phyloP scores from a whole-genome alignment of 2,797 vertebrate genomes.

The Melanotaenia nigrans region DNA sequence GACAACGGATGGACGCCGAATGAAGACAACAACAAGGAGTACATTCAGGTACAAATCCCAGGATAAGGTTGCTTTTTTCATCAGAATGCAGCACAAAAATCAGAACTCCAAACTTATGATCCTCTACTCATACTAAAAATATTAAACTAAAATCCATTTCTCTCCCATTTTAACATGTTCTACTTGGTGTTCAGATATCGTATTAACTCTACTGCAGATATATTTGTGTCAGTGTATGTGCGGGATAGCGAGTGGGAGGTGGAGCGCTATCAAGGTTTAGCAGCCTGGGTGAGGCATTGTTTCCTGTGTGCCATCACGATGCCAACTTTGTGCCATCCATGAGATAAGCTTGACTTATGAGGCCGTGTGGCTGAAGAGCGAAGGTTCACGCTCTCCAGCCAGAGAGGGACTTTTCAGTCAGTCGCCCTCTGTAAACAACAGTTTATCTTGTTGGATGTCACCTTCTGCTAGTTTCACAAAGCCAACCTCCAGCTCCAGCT shows the following conservation, averaged over 20 bases:
- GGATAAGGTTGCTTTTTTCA: background rate
- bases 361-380: conserved; percentile 42
- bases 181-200: conserved; percentile 37
- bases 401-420: conserved; percentile 18
- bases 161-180: conserved; percentile 31
- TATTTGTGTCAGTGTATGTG: conserved; percentile 45
- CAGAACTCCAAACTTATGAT: background rate
- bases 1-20: conserved; percentile 96
- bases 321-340: conserved; percentile 65
- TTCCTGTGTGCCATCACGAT: conserved; percentile 58
- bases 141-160: conserved; percentile 38
- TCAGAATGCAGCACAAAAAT: background rate
- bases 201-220: conserved; percentile 57
- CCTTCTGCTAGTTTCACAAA: conserved; percentile 23
- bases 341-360: conserved; percentile 66
- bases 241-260: conserved; percentile 37
- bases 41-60: conserved; percentile 88
- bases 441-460: conserved; percentile 59
- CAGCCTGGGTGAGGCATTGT: conserved; percentile 60
- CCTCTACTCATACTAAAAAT: background rate
- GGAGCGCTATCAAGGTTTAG: conserved; percentile 57
- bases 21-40: conserved; percentile 94
- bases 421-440: conserved; percentile 49
- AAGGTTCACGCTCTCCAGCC: conserved; percentile 36
- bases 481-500: conserved; percentile 12